Evolutionary conservation across 1,140 invertebrate genomes (phyloP).

Genomic region (Aphaenogaster ashmeadi): DNA sequence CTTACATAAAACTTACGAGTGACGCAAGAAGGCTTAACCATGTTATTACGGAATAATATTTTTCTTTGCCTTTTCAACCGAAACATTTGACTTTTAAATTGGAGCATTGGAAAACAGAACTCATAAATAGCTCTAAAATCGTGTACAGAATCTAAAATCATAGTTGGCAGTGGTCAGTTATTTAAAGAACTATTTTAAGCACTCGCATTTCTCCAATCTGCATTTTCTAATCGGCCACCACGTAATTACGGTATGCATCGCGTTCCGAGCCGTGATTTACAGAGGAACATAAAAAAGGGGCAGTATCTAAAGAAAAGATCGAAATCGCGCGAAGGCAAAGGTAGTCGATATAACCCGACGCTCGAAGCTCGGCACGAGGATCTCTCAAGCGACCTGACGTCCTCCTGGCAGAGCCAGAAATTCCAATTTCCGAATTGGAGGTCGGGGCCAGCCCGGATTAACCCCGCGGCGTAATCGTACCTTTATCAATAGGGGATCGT

Average conservation of each 20-base stretch:
- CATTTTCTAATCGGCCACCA: conserved; percentile 59
- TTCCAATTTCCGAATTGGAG: conserved; percentile 85
- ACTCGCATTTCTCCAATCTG: conserved; percentile 56
- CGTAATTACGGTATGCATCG: conserved; percentile 61
- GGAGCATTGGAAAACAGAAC: conserved; percentile 46
- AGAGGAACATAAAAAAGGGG: conserved; percentile 41
- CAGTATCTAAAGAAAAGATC: conserved; percentile 60
- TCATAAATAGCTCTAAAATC: conserved; percentile 57
- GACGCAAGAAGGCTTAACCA: conserved; percentile 1
- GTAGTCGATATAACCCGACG: conserved; percentile 52
- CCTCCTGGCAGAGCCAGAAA: conserved; percentile 82
- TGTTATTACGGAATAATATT: conserved; percentile 40
- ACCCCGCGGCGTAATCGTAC: conserved; percentile 82
- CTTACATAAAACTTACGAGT: neutral
- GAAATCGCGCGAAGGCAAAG: conserved; percentile 61
- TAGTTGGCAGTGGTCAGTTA: conserved; percentile 29
- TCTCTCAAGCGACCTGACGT: conserved; percentile 82
- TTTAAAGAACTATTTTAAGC: conserved; percentile 56
- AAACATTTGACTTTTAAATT: conserved; percentile 61
- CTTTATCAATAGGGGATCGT: conserved; percentile 87
- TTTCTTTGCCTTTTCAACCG: conserved; percentile 7
- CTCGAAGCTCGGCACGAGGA: conserved; percentile 78
- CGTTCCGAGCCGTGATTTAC: conserved; percentile 47
- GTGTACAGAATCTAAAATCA: conserved; percentile 36
- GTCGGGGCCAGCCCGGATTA: conserved; percentile 71